A percentile compares a stretch with the other conserved stretches of the same genome.
Evolutionary conservation across 2,888 invertebrate species (phyloP).

Genomic region (Drosophila neotestacea): DNA sequence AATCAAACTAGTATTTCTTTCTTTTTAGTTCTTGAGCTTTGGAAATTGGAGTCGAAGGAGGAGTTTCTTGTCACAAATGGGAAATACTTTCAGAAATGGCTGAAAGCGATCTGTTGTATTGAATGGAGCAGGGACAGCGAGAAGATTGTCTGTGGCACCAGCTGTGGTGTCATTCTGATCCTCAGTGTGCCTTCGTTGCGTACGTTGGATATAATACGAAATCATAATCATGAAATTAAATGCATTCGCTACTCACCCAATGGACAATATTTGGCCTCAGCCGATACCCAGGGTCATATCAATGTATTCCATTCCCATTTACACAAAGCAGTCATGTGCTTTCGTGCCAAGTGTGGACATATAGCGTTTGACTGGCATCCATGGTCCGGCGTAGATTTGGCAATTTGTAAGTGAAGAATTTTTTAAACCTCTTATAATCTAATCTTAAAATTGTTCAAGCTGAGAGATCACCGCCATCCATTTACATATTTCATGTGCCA

Average conservation of each 20-base stretch:
- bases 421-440: background rate
- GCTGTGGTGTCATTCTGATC: constrained; percentile 70
- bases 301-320: constrained; percentile 72
- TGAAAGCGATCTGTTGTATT: constrained; percentile 71
- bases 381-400: constrained; percentile 85
- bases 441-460: constrained; percentile 56
- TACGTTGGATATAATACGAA: constrained; percentile 54
- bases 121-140: constrained; percentile 78
- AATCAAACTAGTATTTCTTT: background rate
- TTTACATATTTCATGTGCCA: constrained; percentile 80
- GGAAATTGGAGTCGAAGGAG: constrained; percentile 66
- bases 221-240: constrained; percentile 66
- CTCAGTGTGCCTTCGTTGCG: constrained; percentile 61
- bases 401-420: constrained; percentile 76
- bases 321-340: constrained; percentile 60
- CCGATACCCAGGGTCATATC: constrained; percentile 77
- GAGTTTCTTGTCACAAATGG: constrained; percentile 76
- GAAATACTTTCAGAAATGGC: constrained; percentile 63
- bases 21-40: constrained; percentile 79
- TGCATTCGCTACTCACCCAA: constrained; percentile 81
- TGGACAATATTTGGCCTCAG: constrained; percentile 80
- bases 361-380: constrained; percentile 85
- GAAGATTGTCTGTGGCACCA: constrained; percentile 81
- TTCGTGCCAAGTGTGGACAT: constrained; percentile 62
- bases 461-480: constrained; percentile 78